Evolutionary conservation across 2,888 invertebrate species (phyloP).

Genomic region (Ctenicera cuprea): DNA sequence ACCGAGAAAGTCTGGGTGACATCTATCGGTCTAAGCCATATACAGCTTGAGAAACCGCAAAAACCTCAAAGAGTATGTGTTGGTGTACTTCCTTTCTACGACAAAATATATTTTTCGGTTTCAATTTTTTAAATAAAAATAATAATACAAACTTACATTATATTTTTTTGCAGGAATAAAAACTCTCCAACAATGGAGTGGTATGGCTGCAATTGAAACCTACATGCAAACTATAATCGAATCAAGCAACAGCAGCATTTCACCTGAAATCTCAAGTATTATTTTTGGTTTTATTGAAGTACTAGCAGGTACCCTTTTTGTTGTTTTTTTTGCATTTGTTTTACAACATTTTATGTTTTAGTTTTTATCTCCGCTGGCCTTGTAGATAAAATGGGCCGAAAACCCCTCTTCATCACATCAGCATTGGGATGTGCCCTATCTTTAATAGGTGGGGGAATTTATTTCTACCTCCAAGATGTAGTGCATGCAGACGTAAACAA

Average conservation of each 20-base stretch:
- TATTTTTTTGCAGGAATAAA: conserved; percentile 74
- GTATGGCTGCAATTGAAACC: conserved; percentile 76
- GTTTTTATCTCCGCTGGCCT: conserved; percentile 53
- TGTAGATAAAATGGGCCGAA: conserved; percentile 75
- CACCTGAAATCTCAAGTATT: conserved; percentile 75
- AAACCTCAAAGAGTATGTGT: too few relatives aligned
- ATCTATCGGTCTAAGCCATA: too few relatives aligned
- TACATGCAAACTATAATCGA: conserved; percentile 78
- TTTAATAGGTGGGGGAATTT: conserved; percentile 73
- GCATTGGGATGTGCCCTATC: conserved; percentile 75
- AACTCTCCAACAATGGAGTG: conserved; percentile 77
- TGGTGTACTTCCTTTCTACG: too few relatives aligned
- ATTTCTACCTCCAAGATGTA: conserved; percentile 75
- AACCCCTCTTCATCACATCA: conserved; percentile 75
- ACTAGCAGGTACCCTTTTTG: conserved; percentile 70
- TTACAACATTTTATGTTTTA: neutral
- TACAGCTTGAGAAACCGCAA: too few relatives aligned
- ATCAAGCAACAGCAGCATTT: conserved; percentile 73
- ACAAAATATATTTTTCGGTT: too few relatives aligned
- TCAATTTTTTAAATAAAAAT: too few relatives aligned
- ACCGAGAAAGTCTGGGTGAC: too few relatives aligned
- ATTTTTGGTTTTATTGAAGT: conserved; percentile 77
- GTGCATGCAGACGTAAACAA: conserved; percentile 68
- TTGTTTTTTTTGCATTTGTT: too few relatives aligned
- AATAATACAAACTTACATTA: too few relatives aligned